Conservation (phyloP, 2,888 invertebrate genomes). For the Xylophagus ater region DNA sequence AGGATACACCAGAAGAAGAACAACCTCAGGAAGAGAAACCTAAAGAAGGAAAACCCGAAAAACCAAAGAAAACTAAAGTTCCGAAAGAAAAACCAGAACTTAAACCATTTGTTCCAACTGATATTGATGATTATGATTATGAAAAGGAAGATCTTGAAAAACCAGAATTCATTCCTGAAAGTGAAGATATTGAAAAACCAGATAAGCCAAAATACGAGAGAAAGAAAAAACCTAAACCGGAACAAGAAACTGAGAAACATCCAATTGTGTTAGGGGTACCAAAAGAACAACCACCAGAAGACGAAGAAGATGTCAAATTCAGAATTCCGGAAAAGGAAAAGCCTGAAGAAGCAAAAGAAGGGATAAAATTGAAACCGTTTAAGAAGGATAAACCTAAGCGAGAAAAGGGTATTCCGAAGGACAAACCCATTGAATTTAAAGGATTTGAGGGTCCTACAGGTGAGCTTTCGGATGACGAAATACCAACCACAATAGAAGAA, state of each 20-base stretch:
- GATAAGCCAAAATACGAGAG: conserved; percentile 14
- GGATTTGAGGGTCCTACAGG: too few species aligned
- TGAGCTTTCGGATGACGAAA: too few species aligned
- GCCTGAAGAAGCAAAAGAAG: conserved; percentile 13
- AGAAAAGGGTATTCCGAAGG: conserved; percentile 19
- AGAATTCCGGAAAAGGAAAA: conserved; percentile 12
- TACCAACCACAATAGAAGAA: conserved; percentile 26
- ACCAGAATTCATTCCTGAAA: conserved; percentile 23
- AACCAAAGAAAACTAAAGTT: conserved; percentile 17
- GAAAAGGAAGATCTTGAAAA: conserved; percentile 44
- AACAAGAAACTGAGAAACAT: conserved; percentile 38
- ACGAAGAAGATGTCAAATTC: conserved; percentile 11
- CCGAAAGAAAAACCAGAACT: conserved; percentile 11
- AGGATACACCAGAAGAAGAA: conserved; percentile 17
- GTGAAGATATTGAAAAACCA: conserved; percentile 22
- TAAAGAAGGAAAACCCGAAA: conserved; percentile 12
- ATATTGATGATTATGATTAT: conserved; percentile 43
- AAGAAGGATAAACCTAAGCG: conserved; percentile 5
- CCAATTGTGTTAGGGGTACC: conserved; percentile 34
- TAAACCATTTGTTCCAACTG: too few species aligned
- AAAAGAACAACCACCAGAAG: conserved; percentile 13
- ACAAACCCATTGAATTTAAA: conserved; percentile 19
- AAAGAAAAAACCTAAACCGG: too few species aligned
- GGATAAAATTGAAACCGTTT: conserved; percentile 11
- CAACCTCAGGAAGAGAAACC: conserved; percentile 22